phyloP scores from a whole-genome alignment of 2,797 vertebrate genomes.

The Rhadinocentrus ornatus region DNA sequence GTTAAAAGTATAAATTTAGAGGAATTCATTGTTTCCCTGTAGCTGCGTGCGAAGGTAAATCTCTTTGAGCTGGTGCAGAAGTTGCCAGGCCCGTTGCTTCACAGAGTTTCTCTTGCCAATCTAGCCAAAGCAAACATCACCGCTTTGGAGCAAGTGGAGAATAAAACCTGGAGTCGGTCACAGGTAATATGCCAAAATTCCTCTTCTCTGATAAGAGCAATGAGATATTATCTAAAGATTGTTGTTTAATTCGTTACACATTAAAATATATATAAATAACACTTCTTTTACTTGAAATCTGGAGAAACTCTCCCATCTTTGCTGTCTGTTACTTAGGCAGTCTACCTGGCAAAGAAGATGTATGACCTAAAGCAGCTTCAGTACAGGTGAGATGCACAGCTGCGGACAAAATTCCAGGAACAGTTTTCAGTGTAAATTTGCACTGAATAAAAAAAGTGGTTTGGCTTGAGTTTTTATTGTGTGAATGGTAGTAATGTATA shows the following conservation, averaged over 20 bases:
- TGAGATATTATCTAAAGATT: background rate
- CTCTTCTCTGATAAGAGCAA: background rate
- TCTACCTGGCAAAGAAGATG: slow-evolving; percentile 40
- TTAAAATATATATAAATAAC: background rate
- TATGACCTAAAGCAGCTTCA: background rate
- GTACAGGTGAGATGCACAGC: slow-evolving; percentile 48
- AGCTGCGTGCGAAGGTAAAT: slow-evolving; percentile 58
- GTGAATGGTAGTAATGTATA: too few relatives aligned
- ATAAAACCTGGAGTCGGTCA: slow-evolving; percentile 58
- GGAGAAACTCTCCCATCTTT: background rate
- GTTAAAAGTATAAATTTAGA: background rate
- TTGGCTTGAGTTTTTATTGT: background rate
- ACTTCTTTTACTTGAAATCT: background rate
- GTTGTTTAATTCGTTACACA: background rate
- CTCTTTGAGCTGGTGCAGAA: slow-evolving; percentile 62
- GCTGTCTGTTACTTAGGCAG: slow-evolving; percentile 46
- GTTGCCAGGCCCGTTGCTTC: slow-evolving; percentile 57
- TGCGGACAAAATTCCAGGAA: background rate
- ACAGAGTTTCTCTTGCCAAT: slow-evolving; percentile 56
- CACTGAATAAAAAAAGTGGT: background rate
- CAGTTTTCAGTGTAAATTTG: background rate
- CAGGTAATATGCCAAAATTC: slow-evolving; percentile 68
- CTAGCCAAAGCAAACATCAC: slow-evolving; percentile 64
- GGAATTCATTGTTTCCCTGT: slow-evolving; percentile 12
- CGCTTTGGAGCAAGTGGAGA: slow-evolving; percentile 63